Conservation (phyloP, 2,888 invertebrate genomes). For the Lasioglossum villosulum region DNA sequence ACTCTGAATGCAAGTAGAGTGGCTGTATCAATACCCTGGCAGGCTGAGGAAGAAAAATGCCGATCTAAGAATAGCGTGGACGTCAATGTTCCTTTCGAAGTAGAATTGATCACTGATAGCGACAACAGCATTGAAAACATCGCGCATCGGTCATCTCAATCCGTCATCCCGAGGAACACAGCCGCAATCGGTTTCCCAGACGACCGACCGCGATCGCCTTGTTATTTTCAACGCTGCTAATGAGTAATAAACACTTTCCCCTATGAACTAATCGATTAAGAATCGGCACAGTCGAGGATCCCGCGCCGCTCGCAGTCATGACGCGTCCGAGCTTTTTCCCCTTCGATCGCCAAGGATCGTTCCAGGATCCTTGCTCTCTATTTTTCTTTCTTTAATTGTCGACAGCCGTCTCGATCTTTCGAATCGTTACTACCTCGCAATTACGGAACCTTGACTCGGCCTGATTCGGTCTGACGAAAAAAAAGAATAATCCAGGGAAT, state of each 20-base stretch:
- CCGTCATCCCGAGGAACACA: constrained; percentile 36
- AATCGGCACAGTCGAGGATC: constrained; percentile 58
- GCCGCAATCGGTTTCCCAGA: constrained; percentile 27
- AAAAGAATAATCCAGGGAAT: constrained; percentile 22
- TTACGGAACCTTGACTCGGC: constrained; percentile 55
- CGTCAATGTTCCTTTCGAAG: constrained; percentile 1
- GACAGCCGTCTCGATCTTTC: constrained; percentile 18
- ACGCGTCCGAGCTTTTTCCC: constrained; percentile 35
- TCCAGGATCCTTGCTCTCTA: background rate
- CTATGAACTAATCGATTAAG: constrained; percentile 67
- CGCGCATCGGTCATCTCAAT: constrained; percentile 21
- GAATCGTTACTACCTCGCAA: constrained; percentile 36
- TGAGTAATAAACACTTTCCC: constrained; percentile 62
- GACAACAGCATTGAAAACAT: constrained; percentile 9
- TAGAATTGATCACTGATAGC: background rate
- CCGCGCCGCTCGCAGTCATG: constrained; percentile 30
- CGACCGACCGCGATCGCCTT: constrained; percentile 24
- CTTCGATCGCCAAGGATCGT: constrained; percentile 19
- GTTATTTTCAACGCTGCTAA: constrained; percentile 47
- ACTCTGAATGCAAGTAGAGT: background rate
- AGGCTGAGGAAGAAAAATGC: background rate
- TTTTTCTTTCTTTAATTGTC: constrained; percentile 4
- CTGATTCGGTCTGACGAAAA: background rate
- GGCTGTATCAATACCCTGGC: background rate
- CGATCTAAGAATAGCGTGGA: background rate